Evolutionary conservation across 1,140 invertebrate species (phyloP).

Genomic region (Drosophila insularis): DNA sequence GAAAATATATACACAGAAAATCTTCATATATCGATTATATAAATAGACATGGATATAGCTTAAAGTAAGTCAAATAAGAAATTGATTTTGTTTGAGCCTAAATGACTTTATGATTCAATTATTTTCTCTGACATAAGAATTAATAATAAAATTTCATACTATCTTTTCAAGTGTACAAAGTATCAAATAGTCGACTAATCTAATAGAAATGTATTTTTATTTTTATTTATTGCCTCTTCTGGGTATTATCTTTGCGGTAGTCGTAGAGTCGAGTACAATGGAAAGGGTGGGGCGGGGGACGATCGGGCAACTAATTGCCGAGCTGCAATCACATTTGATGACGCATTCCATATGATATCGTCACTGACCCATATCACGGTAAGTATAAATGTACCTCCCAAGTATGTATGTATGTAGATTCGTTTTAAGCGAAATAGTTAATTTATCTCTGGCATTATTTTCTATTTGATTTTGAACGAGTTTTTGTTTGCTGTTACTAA

Average conservation of each 20-base stretch:
- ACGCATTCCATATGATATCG: constrained; percentile 3
- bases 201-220: background rate
- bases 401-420: too few relatives aligned
- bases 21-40: too few relatives aligned
- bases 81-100: too few relatives aligned
- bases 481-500: background rate
- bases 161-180: background rate
- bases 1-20: too few relatives aligned
- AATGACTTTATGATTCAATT: too few relatives aligned
- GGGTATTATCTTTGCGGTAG: background rate
- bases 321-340: constrained; percentile 27
- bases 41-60: too few relatives aligned
- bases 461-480: background rate
- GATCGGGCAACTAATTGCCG: background rate
- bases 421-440: too few relatives aligned
- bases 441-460: background rate
- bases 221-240: background rate
- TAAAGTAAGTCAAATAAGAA: too few relatives aligned
- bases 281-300: background rate
- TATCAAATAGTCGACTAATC: constrained; percentile 3
- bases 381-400: background rate
- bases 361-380: constrained; percentile 4
- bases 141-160: background rate
- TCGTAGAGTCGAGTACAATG: background rate
- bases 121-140: too few relatives aligned